phyloP scores from a whole-genome alignment of 1,140 invertebrate species.

The Drosophila ficusphila region DNA sequence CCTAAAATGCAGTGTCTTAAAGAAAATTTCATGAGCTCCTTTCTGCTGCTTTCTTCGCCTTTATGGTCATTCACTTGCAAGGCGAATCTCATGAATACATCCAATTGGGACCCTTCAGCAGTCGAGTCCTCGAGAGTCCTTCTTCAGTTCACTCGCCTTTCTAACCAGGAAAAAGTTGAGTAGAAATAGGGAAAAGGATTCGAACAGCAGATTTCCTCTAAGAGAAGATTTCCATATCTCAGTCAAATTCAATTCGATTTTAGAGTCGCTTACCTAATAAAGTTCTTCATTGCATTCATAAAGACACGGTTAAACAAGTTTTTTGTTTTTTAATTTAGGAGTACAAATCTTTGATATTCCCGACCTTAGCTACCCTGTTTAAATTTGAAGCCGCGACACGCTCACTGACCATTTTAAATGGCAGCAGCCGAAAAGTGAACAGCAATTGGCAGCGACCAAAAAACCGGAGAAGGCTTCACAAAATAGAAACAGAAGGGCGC shows the following conservation, averaged over 20 bases:
- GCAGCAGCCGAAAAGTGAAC: constrained; percentile 40
- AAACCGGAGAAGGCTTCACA: constrained; percentile 22
- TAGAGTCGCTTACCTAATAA: too few species aligned
- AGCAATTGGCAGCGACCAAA: constrained; percentile 36
- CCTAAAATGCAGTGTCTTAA: not conserved
- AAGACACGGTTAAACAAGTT: not conserved
- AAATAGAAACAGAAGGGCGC: not conserved
- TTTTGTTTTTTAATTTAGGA: too few species aligned
- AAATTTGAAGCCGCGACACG: constrained; percentile 36
- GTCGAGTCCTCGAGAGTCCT: constrained; percentile 8
- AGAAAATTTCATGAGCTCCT: not conserved
- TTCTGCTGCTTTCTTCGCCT: not conserved
- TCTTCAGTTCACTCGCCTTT: not conserved
- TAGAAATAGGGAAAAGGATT: not conserved
- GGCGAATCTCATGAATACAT: constrained; percentile 30
- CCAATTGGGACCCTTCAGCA: constrained; percentile 14
- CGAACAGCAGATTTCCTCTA: not conserved
- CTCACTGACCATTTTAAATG: constrained; percentile 66
- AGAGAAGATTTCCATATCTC: too few species aligned
- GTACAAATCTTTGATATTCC: not conserved
- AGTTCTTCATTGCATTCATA: too few species aligned
- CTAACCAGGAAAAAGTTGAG: not conserved
- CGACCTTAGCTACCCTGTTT: not conserved
- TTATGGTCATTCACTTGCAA: not conserved
- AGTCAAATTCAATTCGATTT: too few species aligned